Evolutionary conservation across 2,888 invertebrate genomes (phyloP), one percentile per base, ranked within the genome.

Genomic region (Cantharis nigra): DNA sequence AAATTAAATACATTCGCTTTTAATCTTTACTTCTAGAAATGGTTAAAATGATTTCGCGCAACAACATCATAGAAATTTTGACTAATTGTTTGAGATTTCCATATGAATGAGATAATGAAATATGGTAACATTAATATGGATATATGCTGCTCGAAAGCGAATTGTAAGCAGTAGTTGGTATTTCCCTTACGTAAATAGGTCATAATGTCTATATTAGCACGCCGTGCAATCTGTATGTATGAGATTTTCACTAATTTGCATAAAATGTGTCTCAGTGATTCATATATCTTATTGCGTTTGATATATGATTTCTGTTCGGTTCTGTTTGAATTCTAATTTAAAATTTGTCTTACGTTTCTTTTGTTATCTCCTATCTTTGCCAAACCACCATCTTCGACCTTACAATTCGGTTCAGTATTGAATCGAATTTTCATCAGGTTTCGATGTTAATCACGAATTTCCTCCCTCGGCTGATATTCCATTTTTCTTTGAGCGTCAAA

Each of bases 91-190:
- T 89, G 90, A 91, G 91, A 93, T 93, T 94, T 93, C 92, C 94
- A 94, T 94, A 93, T 93, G 93, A 94, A 94, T 94, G 93, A 93
- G 93, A 92, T 92, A 91, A 91, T 93, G 93, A 94, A 93, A 93
- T 93, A 93, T 92, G 92, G 92, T 92, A 89, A 91, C 92, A 92
- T 92, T 92, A 92, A 92, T 92, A 92, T 92, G 92, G 91, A 92
- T 92, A 90, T 92, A 91, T 91, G 91, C 91, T 87, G 91, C 91
- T 87, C 85, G 84, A 87, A 87, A 87, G 87, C 87, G 87, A 88
- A 87, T 84, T 85, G 87, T 88, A 88, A 87, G 88, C 88, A 88
- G 85, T 84, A 83, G 83, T 33, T 65, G 67, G 62, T 74, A 79
- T 77, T 78, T 73, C 78, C 81, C 82, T 79, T 82, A 82, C 78